A percentile compares a stretch with the other conserved stretches of the same genome.
These are phyloP conservation scores for Taenaris catops DNA, from an alignment of 2,888 invertebrate genomes.

Conservation along the genomic window DNA sequence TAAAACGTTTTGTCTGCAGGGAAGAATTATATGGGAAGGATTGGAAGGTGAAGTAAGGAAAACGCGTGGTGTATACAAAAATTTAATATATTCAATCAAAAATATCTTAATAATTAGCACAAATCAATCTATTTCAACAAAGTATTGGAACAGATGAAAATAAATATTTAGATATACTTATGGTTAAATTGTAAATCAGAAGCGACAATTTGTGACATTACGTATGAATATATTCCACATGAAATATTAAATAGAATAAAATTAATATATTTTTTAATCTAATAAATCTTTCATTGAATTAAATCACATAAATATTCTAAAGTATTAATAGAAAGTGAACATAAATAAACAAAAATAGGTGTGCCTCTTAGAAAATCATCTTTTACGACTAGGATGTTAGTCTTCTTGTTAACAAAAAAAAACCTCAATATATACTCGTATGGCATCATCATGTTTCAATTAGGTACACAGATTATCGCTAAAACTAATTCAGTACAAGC, in stretches of 20 bases:
- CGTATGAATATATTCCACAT: too few relatives aligned
- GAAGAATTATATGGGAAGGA: constrained; percentile 57
- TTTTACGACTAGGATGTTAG: constrained; percentile 9
- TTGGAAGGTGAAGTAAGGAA: constrained; percentile 43
- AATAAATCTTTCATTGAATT: too few relatives aligned
- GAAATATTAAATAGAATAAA: too few relatives aligned
- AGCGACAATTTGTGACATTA: constrained; percentile 4
- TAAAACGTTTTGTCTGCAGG: constrained; percentile 33
- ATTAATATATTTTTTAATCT: too few relatives aligned
- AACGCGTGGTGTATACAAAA: constrained; percentile 39
- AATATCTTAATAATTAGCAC: constrained; percentile 35
- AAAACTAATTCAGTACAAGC: too few relatives aligned
- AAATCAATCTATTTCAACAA: constrained; percentile 9
- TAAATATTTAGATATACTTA: not conserved
- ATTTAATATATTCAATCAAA: constrained; percentile 46
- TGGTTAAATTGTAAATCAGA: constrained; percentile 3
- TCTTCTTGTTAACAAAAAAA: not conserved
- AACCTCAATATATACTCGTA: not conserved
- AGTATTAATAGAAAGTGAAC: too few relatives aligned
- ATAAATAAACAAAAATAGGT: constrained; percentile 1
- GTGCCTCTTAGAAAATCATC: not conserved
- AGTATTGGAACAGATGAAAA: too few relatives aligned
- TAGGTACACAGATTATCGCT: constrained; percentile 15
- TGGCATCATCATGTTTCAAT: constrained; percentile 17
- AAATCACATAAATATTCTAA: too few relatives aligned